phyloP scores from a whole-genome alignment of 2,888 invertebrate species.

The Polydrusus cervinus region DNA sequence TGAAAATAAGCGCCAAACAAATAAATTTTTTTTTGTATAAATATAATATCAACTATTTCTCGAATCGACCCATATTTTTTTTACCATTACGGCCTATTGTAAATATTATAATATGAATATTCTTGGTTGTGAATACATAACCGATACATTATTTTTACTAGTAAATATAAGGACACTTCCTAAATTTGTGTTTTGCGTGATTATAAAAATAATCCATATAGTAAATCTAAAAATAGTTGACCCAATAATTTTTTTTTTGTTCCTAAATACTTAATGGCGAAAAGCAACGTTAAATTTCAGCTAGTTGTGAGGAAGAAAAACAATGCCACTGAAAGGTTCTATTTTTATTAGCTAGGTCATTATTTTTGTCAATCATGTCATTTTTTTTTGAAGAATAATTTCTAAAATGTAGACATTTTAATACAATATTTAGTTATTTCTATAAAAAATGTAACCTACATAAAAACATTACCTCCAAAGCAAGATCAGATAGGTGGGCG shows the following conservation, averaged over 20 bases:
- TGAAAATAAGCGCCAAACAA: no score
- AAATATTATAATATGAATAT: not conserved
- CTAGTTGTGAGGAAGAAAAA: not conserved
- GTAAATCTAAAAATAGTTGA: conserved; percentile 10
- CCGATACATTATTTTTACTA: not conserved
- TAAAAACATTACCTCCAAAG: no score
- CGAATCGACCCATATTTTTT: no score
- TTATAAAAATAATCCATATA: conserved; percentile 7
- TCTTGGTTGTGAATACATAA: not conserved
- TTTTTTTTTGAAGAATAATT: not conserved
- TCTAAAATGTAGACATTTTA: not conserved
- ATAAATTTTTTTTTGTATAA: no score
- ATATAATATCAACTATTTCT: no score
- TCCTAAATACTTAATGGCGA: conserved; percentile 8
- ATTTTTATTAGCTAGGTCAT: conserved; percentile 15
- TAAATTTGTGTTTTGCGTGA: conserved; percentile 13
- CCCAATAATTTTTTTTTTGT: not conserved
- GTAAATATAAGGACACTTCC: not conserved
- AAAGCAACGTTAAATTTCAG: not conserved
- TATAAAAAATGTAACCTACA: no score
- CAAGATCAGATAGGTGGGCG: no score
- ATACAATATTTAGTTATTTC: no score
- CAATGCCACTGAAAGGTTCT: not conserved
- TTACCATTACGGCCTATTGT: no score
- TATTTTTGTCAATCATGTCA: conserved; percentile 6